Conservation (phyloP, 2,113 vertebrate genomes). For the Geothlypis trichas region DNA sequence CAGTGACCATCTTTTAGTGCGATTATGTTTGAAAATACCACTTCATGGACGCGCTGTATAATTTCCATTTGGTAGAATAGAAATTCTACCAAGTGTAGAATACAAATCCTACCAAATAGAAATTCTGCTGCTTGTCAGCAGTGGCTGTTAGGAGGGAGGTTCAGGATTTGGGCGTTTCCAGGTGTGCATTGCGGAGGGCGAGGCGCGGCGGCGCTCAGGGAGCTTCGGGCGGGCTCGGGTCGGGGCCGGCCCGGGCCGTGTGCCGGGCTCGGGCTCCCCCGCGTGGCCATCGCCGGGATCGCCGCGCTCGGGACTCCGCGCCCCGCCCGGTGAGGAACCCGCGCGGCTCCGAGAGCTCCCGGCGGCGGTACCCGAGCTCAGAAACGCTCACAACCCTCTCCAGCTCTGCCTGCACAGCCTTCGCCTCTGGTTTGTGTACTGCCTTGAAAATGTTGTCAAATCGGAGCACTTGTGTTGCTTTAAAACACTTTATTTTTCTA, state of each 20-base stretch:
- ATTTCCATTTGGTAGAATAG: not conserved
- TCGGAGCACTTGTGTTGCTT: not conserved
- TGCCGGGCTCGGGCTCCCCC: not conserved
- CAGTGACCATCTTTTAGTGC: not conserved
- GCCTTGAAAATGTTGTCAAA: no score
- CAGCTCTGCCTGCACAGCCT: rapidly evolving
- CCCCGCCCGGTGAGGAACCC: rapidly evolving
- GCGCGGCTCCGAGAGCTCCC: not conserved
- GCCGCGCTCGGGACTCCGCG: rapidly evolving
- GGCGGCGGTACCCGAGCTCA: rapidly evolving
- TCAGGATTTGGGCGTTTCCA: not conserved
- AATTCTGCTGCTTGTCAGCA: not conserved
- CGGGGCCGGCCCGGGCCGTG: not conserved
- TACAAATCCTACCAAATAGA: no score
- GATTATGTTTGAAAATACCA: not conserved
- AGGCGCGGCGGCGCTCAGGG: rapidly evolving
- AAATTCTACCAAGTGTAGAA: no score
- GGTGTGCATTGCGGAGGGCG: not conserved
- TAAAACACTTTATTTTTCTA: rapidly evolving
- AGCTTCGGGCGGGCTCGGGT: not conserved
- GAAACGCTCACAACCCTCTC: rapidly evolving
- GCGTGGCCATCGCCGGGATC: not conserved
- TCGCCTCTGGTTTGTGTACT: rapidly evolving
- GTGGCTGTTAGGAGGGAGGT: not conserved
- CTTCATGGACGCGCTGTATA: not conserved